phyloP scores from a whole-genome alignment of 1,140 invertebrate species.

The Leptonema lineaticorne region DNA sequence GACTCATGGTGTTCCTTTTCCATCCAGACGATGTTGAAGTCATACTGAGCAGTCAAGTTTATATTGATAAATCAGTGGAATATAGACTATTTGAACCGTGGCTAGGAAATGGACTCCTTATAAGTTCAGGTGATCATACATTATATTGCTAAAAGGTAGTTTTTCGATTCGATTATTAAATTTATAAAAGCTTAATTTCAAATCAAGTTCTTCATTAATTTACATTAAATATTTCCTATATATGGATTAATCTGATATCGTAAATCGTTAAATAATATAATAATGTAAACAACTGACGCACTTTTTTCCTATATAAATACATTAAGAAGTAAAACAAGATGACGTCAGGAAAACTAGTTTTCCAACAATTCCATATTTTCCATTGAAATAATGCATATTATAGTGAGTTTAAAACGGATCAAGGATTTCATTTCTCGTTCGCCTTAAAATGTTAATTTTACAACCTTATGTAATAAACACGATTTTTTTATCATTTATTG shows the following conservation, averaged over 20 bases:
- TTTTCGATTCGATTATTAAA: no score
- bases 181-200: no score
- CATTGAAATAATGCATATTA: neutral
- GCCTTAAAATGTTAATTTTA: neutral
- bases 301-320: no score
- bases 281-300: no score
- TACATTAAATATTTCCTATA: no score
- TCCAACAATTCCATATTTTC: neutral
- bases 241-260: no score
- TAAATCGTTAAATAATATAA: no score
- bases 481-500: no score
- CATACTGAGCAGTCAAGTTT: constrained; percentile 71
- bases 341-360: constrained; percentile 1
- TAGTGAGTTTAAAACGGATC: neutral
- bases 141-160: no score
- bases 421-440: constrained; percentile 11
- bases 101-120: constrained; percentile 74
- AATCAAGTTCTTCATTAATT: no score
- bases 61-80: constrained; percentile 71
- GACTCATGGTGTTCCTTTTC: constrained; percentile 68
- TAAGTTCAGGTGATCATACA: constrained; percentile 73
- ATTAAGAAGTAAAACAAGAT: no score
- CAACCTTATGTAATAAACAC: no score
- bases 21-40: constrained; percentile 75
- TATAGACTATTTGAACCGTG: constrained; percentile 74